These are phyloP conservation scores for Platysteira castanea DNA, from an alignment of 2,113 vertebrate genomes.

Conservation along the genomic window DNA sequence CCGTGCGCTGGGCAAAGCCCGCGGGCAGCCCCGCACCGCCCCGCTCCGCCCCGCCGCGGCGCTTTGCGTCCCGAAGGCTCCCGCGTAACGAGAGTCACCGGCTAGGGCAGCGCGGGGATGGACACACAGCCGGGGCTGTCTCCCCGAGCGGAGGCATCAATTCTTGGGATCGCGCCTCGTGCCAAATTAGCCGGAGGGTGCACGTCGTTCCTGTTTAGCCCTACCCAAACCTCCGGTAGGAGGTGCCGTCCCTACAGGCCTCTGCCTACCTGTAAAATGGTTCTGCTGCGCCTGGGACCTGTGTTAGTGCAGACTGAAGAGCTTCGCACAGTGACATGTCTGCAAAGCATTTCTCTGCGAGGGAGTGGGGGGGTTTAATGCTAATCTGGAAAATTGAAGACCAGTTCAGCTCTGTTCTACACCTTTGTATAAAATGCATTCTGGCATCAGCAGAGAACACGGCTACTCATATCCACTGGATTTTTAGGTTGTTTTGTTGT, in stretches of 20 bases:
- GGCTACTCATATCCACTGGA: neutral
- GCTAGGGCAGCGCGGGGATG: neutral
- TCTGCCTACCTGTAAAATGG: neutral
- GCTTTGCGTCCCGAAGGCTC: no score
- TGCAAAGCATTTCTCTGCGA: neutral
- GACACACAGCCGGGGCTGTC: neutral
- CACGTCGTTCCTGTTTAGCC: neutral
- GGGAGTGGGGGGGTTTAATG: neutral
- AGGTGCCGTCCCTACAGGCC: neutral
- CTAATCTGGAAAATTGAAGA: neutral
- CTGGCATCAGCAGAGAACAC: neutral
- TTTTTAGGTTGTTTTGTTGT: neutral
- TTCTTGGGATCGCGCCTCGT: neutral
- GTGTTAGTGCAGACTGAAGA: neutral
- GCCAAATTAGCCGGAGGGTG: neutral
- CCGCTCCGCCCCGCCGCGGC: no score
- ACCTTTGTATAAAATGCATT: neutral
- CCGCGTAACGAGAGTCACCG: no score
- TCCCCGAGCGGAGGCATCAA: fast-evolving
- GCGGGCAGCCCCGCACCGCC: no score
- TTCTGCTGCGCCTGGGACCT: fast-evolving
- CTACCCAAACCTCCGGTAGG: neutral
- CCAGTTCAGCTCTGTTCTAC: neutral
- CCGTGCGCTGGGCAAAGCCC: no score
- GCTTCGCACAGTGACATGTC: neutral